Evolutionary conservation across 1,140 invertebrate genomes (phyloP), one percentile per base, ranked within the genome.

Genomic region (Neodiprion pinetum): DNA sequence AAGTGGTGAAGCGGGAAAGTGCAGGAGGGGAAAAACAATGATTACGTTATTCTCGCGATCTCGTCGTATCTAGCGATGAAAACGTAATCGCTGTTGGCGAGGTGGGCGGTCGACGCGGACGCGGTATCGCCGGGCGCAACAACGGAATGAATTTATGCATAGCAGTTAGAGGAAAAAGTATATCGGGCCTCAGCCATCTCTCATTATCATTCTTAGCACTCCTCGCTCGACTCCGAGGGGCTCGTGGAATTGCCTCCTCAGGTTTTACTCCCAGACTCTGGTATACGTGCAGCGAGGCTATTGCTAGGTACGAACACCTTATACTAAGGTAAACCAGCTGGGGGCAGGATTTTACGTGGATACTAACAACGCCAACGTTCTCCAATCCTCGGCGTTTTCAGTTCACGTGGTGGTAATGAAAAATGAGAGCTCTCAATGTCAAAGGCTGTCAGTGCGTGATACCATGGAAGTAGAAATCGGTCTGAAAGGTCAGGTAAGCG

Each of bases 171-270:
- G 67, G 67, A 69, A 69, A 47, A 69, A 69, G 74, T 75, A 81
- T 85, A 84, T 85, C 84, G 78, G 77, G 76, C 67, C 76, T 72
- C 71, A 40, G 68, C 82, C 53, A 84, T 82, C 82, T 83, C 80
- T 83, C 79, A 84, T 84, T 83, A 84, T 82, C 80, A 83, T 82
- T 81, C 79, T 67, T 74, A 72, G 79, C 80, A 78, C 79, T 83
- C 75, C 78, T 75, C 71, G 70, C 67, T 75, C 77, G 69, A 72
- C 53, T 61, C 74, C 75, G 79, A 79, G 73, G 72, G 67, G 70
- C 72, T 48, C 61, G 21, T 17, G 14, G 72, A 61, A 61, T 61
- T 61, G 53, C 53, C n/a, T 61, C 28, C 28, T 40, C 5, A 0
- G 28, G 1, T 40, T 40, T 40, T 40, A 40, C 28, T 40, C 28